Evolutionary conservation across 1,140 invertebrate genomes (phyloP), one percentile per base, ranked within the genome.

Genomic region (Pseudomyrmex cubaensis): DNA sequence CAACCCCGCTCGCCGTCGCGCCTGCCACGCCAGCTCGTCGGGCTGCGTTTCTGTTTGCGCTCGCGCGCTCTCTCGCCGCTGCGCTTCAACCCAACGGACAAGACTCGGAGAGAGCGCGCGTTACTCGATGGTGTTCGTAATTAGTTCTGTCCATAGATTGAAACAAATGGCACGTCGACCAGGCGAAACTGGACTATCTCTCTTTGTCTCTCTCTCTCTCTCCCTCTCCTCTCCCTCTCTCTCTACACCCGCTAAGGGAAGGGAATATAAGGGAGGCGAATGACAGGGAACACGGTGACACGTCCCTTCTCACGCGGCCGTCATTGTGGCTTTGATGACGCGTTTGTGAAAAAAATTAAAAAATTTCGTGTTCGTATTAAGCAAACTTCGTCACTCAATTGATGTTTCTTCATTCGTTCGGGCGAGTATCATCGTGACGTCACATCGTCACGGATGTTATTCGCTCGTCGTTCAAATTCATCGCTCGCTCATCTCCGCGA

Each of bases 71-170:
- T 13, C 56, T 9, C 59, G 57, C 20, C 17, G 56, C 52, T 52
- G 62, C 64, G 72, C 50, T 73, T 64, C 12, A 20, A 70, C 35
- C 52, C 86, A 75, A 64, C 67, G 70, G 25, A 76, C 76, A 80
- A 70, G 75, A 80, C 75, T 84, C 83, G 22, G 54, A 57, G 59
- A 83, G 83, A 44, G 73, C 44, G 50, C 73, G 75, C 78, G 89
- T 90, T 90, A 88, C 87, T 92, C 89, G 82, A 84, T 88, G 89
- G 66, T 91, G 73, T 83, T 85, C 76, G 90, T 90, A 93, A 93
- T 93, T 93, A 93, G 91, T 88, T 80, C 88, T 90, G 91, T 93
- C 89, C 90, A 89, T 93, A 91, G 90, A 93, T 93, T 92, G 92
- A 93, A 93, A 93, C 89, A 92, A 93, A 93, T 93, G 92, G 89